phyloP scores from a whole-genome alignment of 2,113 vertebrate genomes.

The Oncorhynchus kisutch region DNA sequence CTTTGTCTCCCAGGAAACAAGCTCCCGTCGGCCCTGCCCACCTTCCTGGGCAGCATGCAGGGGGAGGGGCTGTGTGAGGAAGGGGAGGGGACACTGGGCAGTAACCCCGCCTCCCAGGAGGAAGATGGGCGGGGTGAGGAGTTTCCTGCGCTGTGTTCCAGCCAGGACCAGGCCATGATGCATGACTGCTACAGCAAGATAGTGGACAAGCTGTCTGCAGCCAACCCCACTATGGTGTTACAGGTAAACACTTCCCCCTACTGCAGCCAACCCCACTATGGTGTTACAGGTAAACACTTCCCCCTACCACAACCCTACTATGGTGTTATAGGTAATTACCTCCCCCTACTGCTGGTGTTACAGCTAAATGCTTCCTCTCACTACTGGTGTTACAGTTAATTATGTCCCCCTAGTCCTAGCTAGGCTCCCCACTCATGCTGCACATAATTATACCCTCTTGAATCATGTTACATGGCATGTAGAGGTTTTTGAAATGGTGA shows the following conservation, averaged over 20 bases:
- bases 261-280: not conserved
- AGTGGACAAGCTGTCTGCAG: constrained; percentile 91
- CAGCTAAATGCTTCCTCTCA: not conserved
- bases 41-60: constrained; percentile 91
- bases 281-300: too few species aligned
- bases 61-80: constrained; percentile 81
- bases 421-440: too few species aligned
- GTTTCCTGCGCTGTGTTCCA: constrained; percentile 78
- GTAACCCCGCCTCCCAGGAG: constrained; percentile 82
- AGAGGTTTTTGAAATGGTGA: too few species aligned
- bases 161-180: constrained; percentile 99
- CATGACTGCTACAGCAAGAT: constrained; percentile 99
- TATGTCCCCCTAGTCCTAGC: too few species aligned
- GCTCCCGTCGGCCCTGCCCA: constrained; percentile 88
- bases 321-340: too few species aligned
- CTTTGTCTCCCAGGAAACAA: constrained; percentile 79
- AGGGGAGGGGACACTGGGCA: constrained; percentile 72
- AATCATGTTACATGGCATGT: too few species aligned
- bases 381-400: not conserved
- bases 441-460: too few species aligned
- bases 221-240: constrained; percentile 96
- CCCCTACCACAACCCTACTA: too few species aligned
- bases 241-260: constrained; percentile 78
- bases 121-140: constrained; percentile 80
- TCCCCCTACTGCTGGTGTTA: not conserved